Base-by-base conservation (phyloP, 2,113 vertebrate genomes). In the Oreamnos americanus region DNA sequence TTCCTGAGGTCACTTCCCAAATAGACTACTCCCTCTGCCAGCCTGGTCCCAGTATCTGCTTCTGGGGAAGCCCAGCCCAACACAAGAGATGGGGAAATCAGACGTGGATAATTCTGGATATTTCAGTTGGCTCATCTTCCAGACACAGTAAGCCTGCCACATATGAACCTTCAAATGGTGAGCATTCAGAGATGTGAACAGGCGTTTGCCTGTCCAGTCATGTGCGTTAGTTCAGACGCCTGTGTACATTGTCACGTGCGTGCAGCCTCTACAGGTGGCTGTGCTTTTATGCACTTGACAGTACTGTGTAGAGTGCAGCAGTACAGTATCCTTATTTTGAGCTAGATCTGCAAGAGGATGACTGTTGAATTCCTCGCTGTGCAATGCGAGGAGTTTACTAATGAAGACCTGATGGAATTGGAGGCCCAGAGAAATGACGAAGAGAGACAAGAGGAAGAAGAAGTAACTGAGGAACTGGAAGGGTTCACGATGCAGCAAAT, bases 211-310 rank as follows among this genome's bases (percentile, higher is more conserved):
- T 36, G 67, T 6, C 4, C 2, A 11, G 9, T 43, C 71, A 0
- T 14, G 12, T 26, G 7, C 12, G 1, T 43, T 26, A 26, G 71
- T 43, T 76, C 36, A 7, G 36, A 14, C 12, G 6, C 15, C 36
- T 76, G 71, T 26, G 12, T 7, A 26, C 71, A 3, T 43, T 1
- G 39, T 26, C 23, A 23, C 2, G 0, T 13, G 39, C 0, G 0
- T 2, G 71, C 23, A 6, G 25, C 71, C 12, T 14, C 71, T 14
- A 2, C 39, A 43, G 13, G 71, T 0, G 23, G 36, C 3, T 14
- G 21, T 43, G 36, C 71, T 2, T 71, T 39, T 12, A 23, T 26
- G 23, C 2, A 14, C 36, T 74, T 25, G 7, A 13, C 11, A 3
- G 1, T 12, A 25, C 71, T 76, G 36, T 76, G 7, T 4, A 9